A percentile compares a stretch with the other conserved stretches of the same genome.
Conservation (phyloP, 2,113 vertebrate species). For the Urocynchramus pylzowi region DNA sequence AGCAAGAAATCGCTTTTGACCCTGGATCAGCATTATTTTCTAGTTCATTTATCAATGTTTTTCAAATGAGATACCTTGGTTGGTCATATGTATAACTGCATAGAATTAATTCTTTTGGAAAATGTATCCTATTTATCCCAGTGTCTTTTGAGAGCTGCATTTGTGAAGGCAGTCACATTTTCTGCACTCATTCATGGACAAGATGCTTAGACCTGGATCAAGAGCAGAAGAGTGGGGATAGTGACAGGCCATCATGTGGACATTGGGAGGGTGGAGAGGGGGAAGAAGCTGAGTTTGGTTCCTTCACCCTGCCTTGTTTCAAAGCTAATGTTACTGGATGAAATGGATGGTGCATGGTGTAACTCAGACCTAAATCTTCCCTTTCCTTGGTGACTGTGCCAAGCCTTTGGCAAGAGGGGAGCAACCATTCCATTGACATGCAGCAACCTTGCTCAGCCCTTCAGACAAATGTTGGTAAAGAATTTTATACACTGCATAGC, state of each 20-base stretch:
- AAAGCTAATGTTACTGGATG: not conserved
- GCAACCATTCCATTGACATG: not conserved
- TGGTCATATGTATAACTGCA: not conserved
- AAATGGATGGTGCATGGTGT: not conserved
- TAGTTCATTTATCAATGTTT: not conserved
- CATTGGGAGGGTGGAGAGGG: not conserved
- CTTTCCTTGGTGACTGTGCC: not conserved
- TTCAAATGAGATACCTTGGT: not conserved
- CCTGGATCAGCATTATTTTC: not conserved
- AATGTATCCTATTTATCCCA: not conserved
- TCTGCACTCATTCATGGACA: not conserved
- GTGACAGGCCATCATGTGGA: not conserved
- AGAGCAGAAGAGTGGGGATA: not conserved
- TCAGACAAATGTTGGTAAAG: not conserved
- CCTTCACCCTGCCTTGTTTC: not conserved
- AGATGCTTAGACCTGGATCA: not conserved
- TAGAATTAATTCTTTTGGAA: not conserved
- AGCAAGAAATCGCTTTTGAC: not conserved
- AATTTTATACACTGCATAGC: rapidly evolving
- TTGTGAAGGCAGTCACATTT: not conserved
- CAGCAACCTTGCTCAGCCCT: not conserved
- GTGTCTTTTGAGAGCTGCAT: not conserved
- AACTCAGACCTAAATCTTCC: not conserved
- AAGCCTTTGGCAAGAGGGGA: not conserved
- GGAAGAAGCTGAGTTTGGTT: not conserved